Evolutionary conservation across 2,888 invertebrate species (phyloP).

Genomic region (Drosophila mulleri): DNA sequence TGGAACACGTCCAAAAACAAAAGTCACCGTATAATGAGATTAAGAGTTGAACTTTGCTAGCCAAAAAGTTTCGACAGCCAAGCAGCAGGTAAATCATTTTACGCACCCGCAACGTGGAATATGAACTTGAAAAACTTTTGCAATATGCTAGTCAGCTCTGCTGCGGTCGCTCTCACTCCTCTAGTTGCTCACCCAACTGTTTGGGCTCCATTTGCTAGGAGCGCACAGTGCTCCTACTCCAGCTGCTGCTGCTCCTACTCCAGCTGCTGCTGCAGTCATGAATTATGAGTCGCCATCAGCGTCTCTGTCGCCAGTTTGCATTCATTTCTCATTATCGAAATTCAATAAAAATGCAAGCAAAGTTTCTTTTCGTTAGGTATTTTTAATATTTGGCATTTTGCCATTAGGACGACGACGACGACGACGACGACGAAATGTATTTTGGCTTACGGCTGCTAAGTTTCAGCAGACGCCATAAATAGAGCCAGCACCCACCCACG

Average conservation of each 20-base stretch:
- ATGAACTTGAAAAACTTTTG: constrained; percentile 74
- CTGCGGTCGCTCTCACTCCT: constrained; percentile 27
- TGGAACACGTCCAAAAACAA: constrained; percentile 62
- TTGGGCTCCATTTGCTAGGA: not conserved
- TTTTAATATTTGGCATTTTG: constrained; percentile 68
- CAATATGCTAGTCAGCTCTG: constrained; percentile 62
- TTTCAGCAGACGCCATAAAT: constrained; percentile 77
- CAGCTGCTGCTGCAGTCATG: constrained; percentile 16
- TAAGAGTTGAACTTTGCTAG: constrained; percentile 80
- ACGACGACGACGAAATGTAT: constrained; percentile 46
- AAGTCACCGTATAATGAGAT: constrained; percentile 81
- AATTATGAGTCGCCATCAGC: constrained; percentile 26
- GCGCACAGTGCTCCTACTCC: not conserved
- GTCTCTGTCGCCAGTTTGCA: constrained; percentile 58
- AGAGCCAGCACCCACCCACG: constrained; percentile 62
- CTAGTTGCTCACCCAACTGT: not conserved
- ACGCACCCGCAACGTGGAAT: constrained; percentile 72
- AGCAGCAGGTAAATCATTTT: constrained; percentile 77
- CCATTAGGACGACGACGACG: constrained; percentile 53
- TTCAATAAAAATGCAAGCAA: constrained; percentile 71
- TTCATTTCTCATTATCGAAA: constrained; percentile 78
- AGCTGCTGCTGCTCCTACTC: not conserved
- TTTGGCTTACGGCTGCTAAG: constrained; percentile 61
- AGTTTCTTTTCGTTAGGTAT: constrained; percentile 45
- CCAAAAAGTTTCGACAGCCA: constrained; percentile 76